Base-by-base conservation (phyloP, 2,888 invertebrate genomes). In the Hydrotaea diabolus region DNA sequence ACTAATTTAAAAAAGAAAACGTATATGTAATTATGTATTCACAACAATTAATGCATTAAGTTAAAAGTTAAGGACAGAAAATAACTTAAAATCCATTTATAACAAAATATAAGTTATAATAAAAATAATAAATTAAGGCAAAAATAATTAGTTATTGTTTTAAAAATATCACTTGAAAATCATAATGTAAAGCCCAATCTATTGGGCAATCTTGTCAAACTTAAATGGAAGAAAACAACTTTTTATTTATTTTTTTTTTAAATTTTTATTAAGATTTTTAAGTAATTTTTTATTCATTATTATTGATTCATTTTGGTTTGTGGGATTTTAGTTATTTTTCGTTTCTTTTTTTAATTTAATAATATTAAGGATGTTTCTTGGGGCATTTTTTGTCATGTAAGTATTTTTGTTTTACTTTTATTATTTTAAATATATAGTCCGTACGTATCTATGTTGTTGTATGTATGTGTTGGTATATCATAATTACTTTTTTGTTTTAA, bases 141-240 rank as follows among this genome's bases (percentile, higher is more conserved):
- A 66, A 74, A 13, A 59, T 15, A 59, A 23, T 23, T 55, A 26
- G 26, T 59, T 26, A 74, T 76, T 62, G 49, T 49, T 73, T 76
- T 66, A 55, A n/a, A 39, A 80, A 74, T 80, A 83, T 83, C 80
- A 83, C 80, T 83, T 74, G 26, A 74, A 17, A 53, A 76, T 53
- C 73, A 55, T 73, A 73, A 66, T 72, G 72, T 73, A 46, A 57
- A 36, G 53, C 36, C 26, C 26, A 31, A 31, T 2, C 2, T 31
- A 31, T 31, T 31, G 31, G 31, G 7, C 23, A 8, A n/a, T 13
- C n/a, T 26, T 55, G 8, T 71, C 11, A 2, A 17, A 13, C 31
- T 2, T 53, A 72, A 26, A 15, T 79, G 82, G 77, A 85, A 82
- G 77, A 85, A 85, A 85, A 85, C 85, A 23, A 69, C 4, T 4